These are phyloP conservation scores for Scrobipalpa atriplicella DNA, from an alignment of 2,888 invertebrate genomes.

Conservation along the genomic window DNA sequence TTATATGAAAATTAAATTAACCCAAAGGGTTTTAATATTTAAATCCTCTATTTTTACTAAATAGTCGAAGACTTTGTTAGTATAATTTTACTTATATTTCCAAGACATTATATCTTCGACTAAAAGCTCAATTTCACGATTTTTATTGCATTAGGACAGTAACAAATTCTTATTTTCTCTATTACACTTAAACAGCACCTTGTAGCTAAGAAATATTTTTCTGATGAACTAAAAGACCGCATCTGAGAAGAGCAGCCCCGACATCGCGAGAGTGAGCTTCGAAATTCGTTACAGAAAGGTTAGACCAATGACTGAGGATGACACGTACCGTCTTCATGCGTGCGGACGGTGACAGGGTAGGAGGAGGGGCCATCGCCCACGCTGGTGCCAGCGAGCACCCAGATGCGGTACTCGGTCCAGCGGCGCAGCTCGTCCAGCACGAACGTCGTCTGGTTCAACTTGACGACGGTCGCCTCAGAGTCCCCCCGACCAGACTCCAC, in stretches of 20 bases:
- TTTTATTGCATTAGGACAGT: constrained; percentile 33
- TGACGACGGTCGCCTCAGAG: constrained; percentile 91
- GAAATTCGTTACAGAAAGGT: constrained; percentile 13
- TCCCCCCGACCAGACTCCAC: constrained; percentile 93
- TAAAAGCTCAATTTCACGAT: constrained; percentile 55
- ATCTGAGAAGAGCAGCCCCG: not conserved
- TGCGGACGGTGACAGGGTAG: constrained; percentile 95
- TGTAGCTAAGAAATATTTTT: too few species aligned
- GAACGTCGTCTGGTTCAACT: constrained; percentile 90
- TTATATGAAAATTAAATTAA: not conserved
- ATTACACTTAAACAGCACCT: too few species aligned
- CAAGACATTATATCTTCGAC: constrained; percentile 43
- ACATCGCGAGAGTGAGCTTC: constrained; percentile 52
- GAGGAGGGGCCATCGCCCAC: constrained; percentile 98
- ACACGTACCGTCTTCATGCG: constrained; percentile 99
- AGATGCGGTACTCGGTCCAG: constrained; percentile 98
- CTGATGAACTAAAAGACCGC: not conserved
- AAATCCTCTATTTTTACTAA: not conserved
- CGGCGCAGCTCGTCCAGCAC: constrained; percentile 94
- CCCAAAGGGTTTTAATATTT: not conserved
- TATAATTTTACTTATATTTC: not conserved
- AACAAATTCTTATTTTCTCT: not conserved
- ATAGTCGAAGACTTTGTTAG: constrained; percentile 53
- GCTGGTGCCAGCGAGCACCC: constrained; percentile 97
- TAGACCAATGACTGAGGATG: constrained; percentile 36